Conservation (phyloP, 2,888 invertebrate species). For the Drosophila lacicola region DNA sequence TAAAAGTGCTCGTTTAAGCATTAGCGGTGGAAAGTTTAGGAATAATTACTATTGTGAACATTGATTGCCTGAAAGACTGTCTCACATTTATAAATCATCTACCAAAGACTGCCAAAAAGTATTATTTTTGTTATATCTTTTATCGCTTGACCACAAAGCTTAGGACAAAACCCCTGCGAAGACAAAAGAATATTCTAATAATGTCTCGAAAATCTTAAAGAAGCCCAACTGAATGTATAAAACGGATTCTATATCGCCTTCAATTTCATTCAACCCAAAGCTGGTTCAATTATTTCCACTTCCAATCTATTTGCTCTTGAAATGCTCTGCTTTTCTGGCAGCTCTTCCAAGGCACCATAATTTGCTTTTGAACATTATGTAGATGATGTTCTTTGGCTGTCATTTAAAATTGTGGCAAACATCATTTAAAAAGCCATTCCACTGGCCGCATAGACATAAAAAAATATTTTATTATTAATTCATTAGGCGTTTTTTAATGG, state of each 20-base stretch:
- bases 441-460: conserved; percentile 46
- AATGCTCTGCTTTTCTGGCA: neutral
- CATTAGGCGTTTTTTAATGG: conserved; percentile 77
- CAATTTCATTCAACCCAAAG: neutral
- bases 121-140: too few species aligned
- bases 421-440: conserved; percentile 52
- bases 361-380: conserved; percentile 38
- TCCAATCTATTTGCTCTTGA: neutral
- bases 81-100: too few species aligned
- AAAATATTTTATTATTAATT: conserved; percentile 78
- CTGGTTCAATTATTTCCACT: neutral
- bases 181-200: too few species aligned
- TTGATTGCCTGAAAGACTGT: too few species aligned
- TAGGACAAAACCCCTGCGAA: too few species aligned
- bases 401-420: conserved; percentile 25
- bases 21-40: neutral
- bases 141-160: too few species aligned
- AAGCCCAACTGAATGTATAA: neutral
- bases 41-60: neutral
- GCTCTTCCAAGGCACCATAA: conserved; percentile 16
- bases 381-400: conserved; percentile 14
- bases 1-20: neutral
- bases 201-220: too few species aligned
- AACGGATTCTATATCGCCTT: neutral
- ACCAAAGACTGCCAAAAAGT: too few species aligned